phyloP scores from a whole-genome alignment of 2,113 vertebrate species.

The Hylia prasina region DNA sequence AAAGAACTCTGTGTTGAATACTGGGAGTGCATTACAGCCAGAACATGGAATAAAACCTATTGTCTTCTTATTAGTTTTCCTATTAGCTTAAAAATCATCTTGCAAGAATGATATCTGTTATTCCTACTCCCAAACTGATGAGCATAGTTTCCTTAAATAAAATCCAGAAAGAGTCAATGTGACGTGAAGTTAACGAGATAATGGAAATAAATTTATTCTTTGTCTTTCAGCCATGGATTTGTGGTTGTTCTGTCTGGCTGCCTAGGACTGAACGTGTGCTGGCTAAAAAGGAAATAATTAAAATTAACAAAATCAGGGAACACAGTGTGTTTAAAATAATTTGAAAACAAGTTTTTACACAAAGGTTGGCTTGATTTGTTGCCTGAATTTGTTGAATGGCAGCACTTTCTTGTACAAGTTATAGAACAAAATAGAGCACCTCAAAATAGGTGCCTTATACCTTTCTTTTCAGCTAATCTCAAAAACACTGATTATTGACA shows the following conservation, averaged over 20 bases:
- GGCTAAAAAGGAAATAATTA: background rate
- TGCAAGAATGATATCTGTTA: background rate
- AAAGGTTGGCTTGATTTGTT: background rate
- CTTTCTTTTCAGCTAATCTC: background rate
- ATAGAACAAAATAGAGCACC: background rate
- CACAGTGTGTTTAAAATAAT: background rate
- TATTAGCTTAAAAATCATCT: background rate
- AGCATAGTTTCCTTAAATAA: background rate
- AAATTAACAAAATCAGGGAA: background rate
- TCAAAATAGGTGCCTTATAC: background rate
- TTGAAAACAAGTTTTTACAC: background rate
- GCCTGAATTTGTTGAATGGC: background rate
- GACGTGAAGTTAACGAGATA: fast-evolving
- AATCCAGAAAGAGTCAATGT: background rate
- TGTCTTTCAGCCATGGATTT: background rate
- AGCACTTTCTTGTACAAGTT: background rate
- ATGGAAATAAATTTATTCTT: background rate
- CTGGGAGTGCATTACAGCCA: background rate
- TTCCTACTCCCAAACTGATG: background rate
- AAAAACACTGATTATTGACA: background rate
- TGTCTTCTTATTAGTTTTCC: background rate
- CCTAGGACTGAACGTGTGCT: background rate
- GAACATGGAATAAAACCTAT: background rate
- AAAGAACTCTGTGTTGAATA: background rate
- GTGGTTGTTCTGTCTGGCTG: background rate